Base-by-base conservation (phyloP, 2,797 vertebrate genomes). In the Protosalanx chinensis region DNA sequence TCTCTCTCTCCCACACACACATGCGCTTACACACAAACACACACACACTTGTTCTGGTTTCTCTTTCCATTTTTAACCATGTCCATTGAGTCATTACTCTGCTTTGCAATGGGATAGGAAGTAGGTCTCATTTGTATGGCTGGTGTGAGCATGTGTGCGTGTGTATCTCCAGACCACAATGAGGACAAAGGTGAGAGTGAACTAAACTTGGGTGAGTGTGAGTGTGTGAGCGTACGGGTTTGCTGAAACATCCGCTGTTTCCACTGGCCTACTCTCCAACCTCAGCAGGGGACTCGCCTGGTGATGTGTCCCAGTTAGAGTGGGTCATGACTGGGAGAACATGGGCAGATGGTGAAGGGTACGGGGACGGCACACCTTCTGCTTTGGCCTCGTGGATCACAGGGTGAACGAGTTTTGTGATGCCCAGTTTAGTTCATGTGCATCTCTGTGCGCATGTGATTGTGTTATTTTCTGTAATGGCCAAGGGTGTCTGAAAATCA, bases 351-450 rank as follows among this genome's bases (percentile, higher is more conserved):
- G 85, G 84, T 78, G 71, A 69, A 69, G 67, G 57, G 67, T 76
- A 70, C 6, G 29, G 58, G 70, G 73, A 71, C 72, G 78, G 76
- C 72, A 79, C 78, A 81, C 78, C 82, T 82, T 84, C 70, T 75
- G 85, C 86, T 82, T 84, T 82, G 83, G 76, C 75, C 68, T 73
- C 78, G 82, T 79, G 76, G 60, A 75, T 75, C 77, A 74, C 41
- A 41, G 60, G 61, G 72, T 75, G 68, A 51, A 71, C 68, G 69
- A 73, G 73, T 80, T 23, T 56, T 56, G 51, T n/a, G 51, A 5
- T 56, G 18, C 41, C 12, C 12, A 46, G 41, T 46, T 46, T 46
- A 12, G 41, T 56, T 16, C 18, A n/a, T 56, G 51, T 56, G 51
- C 18, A 18, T 51, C 13, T 51, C 15, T 56, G 51, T 56, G 51